Evolutionary conservation across 2,113 vertebrate genomes (phyloP).

Genomic region (Patagioenas fasciata): DNA sequence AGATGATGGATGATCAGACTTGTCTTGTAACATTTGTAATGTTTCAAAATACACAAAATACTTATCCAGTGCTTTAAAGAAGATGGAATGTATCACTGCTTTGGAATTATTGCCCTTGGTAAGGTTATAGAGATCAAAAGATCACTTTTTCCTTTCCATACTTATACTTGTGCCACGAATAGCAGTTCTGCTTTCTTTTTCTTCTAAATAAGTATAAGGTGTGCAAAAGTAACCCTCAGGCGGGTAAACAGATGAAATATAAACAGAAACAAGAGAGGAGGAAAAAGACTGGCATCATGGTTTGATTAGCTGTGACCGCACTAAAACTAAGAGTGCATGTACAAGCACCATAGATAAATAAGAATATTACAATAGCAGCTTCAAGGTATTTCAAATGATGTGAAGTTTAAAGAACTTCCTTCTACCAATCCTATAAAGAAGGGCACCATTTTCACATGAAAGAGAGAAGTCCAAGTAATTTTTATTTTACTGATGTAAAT

Average conservation of each 20-base stretch:
- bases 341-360: neutral
- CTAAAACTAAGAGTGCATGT: neutral
- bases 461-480: neutral
- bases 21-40: neutral
- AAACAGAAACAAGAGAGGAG: neutral
- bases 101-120: neutral
- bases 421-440: neutral
- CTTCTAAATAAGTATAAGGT: neutral
- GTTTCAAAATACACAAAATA: neutral
- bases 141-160: neutral
- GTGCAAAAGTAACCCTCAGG: neutral
- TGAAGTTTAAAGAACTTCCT: neutral
- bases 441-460: neutral
- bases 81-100: neutral
- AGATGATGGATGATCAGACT: neutral
- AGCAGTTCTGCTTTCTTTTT: neutral
- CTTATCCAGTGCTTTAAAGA: neutral
- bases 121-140: neutral
- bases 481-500: neutral
- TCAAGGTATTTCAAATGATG: neutral
- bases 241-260: neutral
- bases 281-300: neutral
- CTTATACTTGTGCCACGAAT: neutral
- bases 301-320: neutral
- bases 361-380: neutral